Evolutionary conservation across 2,888 invertebrate species (phyloP), one percentile per base, ranked within the genome.

Genomic region (Plemyria rubiginata): DNA sequence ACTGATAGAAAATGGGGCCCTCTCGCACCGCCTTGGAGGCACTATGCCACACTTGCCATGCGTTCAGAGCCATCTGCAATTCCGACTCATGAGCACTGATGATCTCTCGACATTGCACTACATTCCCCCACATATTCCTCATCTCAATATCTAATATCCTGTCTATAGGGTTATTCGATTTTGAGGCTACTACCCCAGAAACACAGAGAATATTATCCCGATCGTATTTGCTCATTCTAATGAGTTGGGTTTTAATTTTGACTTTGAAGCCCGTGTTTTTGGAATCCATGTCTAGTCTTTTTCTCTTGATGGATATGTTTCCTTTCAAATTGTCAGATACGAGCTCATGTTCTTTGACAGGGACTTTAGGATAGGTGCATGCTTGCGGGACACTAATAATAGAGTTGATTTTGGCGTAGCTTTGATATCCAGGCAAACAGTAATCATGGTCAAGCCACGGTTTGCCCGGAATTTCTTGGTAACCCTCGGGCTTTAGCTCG

Each of bases 1-100:
- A 89, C 66, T 87, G 87, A 54, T 86, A 88, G 13, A 78, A 75
- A 0, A 82, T 13, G 0, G 86, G 85, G 0, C 55, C 16, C 0
- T 77, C 79, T 38, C 77, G 66, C 0, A 50, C n/a, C 41, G n/a
- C 0, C 12, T 48, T 54, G 0, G 67, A 60, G 0, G 50, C 32
- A 0, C 2, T n/a, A 0, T 63, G 57, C 81, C 80, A 85, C 0
- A 0, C 0, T 8, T 66, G 66, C 82, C 84, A 86, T 0, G 54
- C 16, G 0, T 56, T 15, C 0, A 86, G 16, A 0, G 63, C 67
- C 0, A 36, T 6, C 48, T 82, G 76, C 1, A 86, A 16, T 2
- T 65, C 11, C 0, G 0, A 0, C 0, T 82, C 74, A 16, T 48
- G 46, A 0, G 16, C 11, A 0, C 58, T 54, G 0, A 12, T 0